A percentile compares a stretch with the other conserved stretches of the same genome.
phyloP scores from a whole-genome alignment of 1,140 invertebrate species.

The Leptoteleia sp. region DNA sequence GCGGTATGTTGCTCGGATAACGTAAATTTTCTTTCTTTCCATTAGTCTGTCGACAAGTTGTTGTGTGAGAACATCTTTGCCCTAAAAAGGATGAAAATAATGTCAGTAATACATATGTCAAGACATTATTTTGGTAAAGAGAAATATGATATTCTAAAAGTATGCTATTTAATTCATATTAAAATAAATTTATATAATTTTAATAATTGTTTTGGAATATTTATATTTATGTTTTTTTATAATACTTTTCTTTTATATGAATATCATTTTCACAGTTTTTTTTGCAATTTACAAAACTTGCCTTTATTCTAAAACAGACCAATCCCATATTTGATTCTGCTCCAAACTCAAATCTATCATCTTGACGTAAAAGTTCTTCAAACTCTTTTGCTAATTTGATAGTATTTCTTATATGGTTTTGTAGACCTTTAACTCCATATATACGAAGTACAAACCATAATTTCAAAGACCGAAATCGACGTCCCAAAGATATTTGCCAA shows the following conservation, averaged over 20 bases:
- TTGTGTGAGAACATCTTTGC: constrained; percentile 87
- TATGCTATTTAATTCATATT: no score
- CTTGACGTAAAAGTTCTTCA: constrained; percentile 85
- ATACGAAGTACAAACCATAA: constrained; percentile 95
- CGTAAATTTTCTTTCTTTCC: constrained; percentile 89
- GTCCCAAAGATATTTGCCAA: constrained; percentile 95
- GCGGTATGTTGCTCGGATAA: constrained; percentile 88
- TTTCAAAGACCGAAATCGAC: constrained; percentile 95
- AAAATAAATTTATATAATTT: no score
- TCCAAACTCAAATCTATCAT: constrained; percentile 90
- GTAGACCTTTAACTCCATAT: constrained; percentile 90
- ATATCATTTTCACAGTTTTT: no score
- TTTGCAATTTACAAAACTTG: no score
- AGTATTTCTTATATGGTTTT: constrained; percentile 89
- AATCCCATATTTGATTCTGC: constrained; percentile 88
- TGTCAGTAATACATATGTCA: no score
- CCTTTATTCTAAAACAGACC: constrained; percentile 93
- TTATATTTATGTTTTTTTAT: constrained; percentile 2
- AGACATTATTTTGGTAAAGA: no score
- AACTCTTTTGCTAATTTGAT: constrained; percentile 90
- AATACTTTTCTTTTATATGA: neutral
- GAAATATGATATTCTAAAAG: no score
- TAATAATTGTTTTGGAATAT: no score
- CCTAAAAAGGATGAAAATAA: constrained; percentile 80
- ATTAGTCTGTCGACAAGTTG: constrained; percentile 88